Evolutionary conservation across 1,140 invertebrate species (phyloP).

Genomic region (Capitella teleta): DNA sequence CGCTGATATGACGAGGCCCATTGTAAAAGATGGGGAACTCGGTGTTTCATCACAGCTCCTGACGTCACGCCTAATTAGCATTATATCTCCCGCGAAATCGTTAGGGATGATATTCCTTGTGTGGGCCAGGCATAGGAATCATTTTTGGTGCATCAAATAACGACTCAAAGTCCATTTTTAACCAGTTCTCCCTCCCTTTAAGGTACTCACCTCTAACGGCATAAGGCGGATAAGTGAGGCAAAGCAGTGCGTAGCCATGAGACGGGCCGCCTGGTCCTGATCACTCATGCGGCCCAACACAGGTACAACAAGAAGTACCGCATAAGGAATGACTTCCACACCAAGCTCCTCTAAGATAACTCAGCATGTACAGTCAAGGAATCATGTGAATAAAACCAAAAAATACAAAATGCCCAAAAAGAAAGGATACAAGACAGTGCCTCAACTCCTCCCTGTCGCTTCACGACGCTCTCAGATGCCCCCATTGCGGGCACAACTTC

Average conservation of each 20-base stretch:
- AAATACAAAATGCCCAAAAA: no score
- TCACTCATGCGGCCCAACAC: conserved; percentile 84
- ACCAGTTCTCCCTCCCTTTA: no score
- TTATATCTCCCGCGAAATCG: no score
- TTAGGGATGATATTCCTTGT: no score
- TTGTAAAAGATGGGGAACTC: no score
- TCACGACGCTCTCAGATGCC: conserved; percentile 51
- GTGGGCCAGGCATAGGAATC: no score
- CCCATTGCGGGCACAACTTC: conserved; percentile 56
- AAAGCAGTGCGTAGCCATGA: conserved; percentile 87
- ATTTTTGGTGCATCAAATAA: no score
- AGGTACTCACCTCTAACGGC: conserved; percentile 61
- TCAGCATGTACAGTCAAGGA: conserved; percentile 17
- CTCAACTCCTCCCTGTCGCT: conserved; percentile 80
- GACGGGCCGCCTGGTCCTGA: conserved; percentile 64
- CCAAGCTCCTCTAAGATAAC: conserved; percentile 53
- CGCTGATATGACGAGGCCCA: no score
- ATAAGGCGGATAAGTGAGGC: conserved; percentile 89
- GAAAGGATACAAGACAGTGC: conserved; percentile 71
- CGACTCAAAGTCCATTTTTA: no score
- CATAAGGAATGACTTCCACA: conserved; percentile 77
- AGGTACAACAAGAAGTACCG: conserved; percentile 82
- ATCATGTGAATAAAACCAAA: no score
- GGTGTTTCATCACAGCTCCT: no score
- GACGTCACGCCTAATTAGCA: no score